Percentiles rank a stretch among this genome's conserved stretches.
Conservation (phyloP, 2,888 invertebrate genomes). For the Acanthosepion esculentum region DNA sequence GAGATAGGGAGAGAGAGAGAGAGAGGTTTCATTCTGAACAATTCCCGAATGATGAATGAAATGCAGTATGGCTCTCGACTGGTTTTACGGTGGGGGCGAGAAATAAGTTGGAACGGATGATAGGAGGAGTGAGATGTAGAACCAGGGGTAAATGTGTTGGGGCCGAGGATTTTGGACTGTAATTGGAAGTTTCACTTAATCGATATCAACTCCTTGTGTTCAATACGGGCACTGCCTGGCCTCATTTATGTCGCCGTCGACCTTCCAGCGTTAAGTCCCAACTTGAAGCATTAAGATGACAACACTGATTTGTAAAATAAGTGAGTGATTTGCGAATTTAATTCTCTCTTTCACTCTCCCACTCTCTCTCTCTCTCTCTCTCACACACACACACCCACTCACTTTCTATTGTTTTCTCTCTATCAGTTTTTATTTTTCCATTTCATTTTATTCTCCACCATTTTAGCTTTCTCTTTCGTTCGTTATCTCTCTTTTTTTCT, state of each 20-base stretch:
- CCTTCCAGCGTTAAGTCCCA: background rate
- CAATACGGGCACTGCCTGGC: background rate
- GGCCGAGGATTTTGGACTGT: background rate
- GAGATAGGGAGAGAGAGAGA: no score
- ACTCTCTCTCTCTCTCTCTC: background rate
- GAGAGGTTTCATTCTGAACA: no score
- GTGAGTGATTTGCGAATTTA: background rate
- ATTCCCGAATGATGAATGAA: no score
- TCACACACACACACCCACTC: no score
- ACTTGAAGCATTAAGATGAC: background rate
- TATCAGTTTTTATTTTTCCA: no score
- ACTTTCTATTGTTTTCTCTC: background rate
- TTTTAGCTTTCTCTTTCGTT: background rate
- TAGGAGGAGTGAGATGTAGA: background rate
- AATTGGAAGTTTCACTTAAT: slow-evolving; percentile 33
- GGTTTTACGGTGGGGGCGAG: background rate
- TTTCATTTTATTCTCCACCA: no score
- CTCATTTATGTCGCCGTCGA: background rate
- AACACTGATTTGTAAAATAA: background rate
- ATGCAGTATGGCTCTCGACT: background rate
- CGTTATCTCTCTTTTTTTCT: background rate
- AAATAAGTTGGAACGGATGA: background rate
- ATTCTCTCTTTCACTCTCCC: background rate
- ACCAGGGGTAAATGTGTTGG: background rate
- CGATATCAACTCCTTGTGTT: background rate